Evolutionary conservation across 2,113 vertebrate genomes (phyloP).

Genomic region (Tragelaphus buxtoni): DNA sequence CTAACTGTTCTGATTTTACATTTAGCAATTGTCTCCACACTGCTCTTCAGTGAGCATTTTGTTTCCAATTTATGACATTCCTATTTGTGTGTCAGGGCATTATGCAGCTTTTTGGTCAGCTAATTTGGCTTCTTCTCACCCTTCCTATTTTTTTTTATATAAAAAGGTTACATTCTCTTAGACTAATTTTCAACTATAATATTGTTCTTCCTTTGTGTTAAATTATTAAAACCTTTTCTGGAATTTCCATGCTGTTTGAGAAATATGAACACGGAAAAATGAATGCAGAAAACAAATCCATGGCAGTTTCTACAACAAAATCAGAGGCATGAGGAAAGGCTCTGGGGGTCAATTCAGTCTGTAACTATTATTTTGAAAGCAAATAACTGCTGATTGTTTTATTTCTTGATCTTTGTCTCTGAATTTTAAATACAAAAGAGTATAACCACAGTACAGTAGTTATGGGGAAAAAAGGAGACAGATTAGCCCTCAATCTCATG

Average conservation of each 20-base stretch:
- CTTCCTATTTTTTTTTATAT: constrained; percentile 41
- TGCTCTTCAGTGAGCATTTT: background rate
- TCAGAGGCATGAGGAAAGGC: background rate
- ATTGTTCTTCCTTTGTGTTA: constrained; percentile 31
- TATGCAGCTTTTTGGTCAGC: background rate
- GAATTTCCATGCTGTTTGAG: constrained; percentile 34
- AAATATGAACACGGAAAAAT: constrained; percentile 45
- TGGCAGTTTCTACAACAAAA: background rate
- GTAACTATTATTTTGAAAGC: constrained; percentile 41
- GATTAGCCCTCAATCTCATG: background rate
- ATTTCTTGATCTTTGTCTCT: constrained; percentile 33
- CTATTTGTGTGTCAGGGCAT: constrained; percentile 27
- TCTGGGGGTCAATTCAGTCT: background rate
- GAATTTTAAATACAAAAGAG: constrained; percentile 43
- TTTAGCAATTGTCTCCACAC: background rate
- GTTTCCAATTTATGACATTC: constrained; percentile 31
- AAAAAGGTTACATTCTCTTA: constrained; percentile 53
- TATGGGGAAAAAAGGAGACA: background rate
- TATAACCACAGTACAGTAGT: background rate
- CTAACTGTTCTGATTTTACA: constrained; percentile 41
- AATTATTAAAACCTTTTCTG: constrained; percentile 58
- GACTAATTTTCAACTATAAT: constrained; percentile 53
- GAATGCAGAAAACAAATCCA: background rate
- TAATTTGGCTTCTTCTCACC: constrained; percentile 33
- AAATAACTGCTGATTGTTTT: constrained; percentile 43